A percentile compares a stretch with the other conserved stretches of the same genome.
These are phyloP conservation scores for Epistrophe eligans DNA, from an alignment of 2,888 invertebrate species.

Conservation along the genomic window DNA sequence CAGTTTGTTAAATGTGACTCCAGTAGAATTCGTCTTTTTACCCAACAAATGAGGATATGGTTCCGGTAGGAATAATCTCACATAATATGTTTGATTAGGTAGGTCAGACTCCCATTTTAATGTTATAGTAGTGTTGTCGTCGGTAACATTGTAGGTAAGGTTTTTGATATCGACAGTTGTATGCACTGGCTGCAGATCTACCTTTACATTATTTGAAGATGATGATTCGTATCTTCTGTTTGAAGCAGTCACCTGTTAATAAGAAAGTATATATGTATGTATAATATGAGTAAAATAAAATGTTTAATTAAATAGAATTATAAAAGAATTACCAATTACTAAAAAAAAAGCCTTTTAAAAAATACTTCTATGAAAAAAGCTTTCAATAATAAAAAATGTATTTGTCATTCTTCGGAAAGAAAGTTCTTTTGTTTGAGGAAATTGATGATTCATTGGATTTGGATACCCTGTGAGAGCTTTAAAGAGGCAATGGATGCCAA, in stretches of 20 bases:
- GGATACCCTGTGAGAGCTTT: too few species aligned
- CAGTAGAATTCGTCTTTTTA: conserved; percentile 83
- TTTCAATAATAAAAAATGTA: too few species aligned
- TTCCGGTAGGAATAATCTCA: conserved; percentile 85
- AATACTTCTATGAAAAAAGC: too few species aligned
- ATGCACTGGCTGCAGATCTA: conserved; percentile 79
- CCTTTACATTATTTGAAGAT: conserved; percentile 85
- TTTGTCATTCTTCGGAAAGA: too few species aligned
- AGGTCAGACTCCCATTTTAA: conserved; percentile 87
- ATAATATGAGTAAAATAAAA: too few species aligned
- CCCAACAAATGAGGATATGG: conserved; percentile 86
- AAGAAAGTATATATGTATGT: background rate
- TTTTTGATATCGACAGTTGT: conserved; percentile 37
- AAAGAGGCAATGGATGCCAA: too few species aligned
- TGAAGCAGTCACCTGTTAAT: conserved; percentile 87
- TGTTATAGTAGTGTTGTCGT: conserved; percentile 85
- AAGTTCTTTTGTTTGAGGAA: too few species aligned
- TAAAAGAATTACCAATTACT: too few species aligned
- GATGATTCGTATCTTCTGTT: conserved; percentile 87
- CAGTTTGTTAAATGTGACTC: conserved; percentile 82
- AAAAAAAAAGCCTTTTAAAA: too few species aligned
- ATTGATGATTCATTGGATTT: too few species aligned
- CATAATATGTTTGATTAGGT: conserved; percentile 86
- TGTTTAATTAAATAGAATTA: too few species aligned
- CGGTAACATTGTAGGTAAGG: conserved; percentile 78